Percentiles rank a stretch among this genome's conserved stretches.
Evolutionary conservation across 2,888 invertebrate genomes (phyloP).

Genomic region (Zhengitettix transpicula): DNA sequence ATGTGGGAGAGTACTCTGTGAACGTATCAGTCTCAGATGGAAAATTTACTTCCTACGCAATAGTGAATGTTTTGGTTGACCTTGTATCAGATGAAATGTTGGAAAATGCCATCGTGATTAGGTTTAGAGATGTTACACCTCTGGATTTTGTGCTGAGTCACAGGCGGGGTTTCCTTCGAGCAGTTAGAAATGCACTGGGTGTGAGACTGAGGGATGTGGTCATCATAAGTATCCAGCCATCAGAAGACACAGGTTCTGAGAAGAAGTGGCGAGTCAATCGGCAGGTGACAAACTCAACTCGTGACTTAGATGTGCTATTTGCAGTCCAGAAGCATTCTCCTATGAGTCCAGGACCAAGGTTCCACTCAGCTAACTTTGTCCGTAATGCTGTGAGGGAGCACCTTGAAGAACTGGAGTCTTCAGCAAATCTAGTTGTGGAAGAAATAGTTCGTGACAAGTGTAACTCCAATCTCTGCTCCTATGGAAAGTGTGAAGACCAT

Average conservation of each 20-base stretch:
- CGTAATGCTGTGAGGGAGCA: conserved; percentile 44
- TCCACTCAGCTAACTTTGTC: conserved; percentile 22
- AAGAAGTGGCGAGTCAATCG: conserved; percentile 13
- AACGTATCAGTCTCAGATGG: conserved; percentile 91
- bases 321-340: conserved; percentile 44
- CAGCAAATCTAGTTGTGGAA: conserved; percentile 46
- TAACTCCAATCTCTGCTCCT: conserved; percentile 45
- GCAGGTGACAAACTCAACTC: conserved; percentile 26
- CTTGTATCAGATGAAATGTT: conserved; percentile 72
- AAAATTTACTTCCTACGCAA: conserved; percentile 61
- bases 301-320: conserved; percentile 73
- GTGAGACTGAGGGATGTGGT: conserved; percentile 64
- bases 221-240: conserved; percentile 69
- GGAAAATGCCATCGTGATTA: conserved; percentile 66
- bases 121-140: conserved; percentile 66
- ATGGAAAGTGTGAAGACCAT: conserved; percentile 56
- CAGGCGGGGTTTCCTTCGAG: conserved; percentile 65
- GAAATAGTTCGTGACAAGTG: conserved; percentile 51
- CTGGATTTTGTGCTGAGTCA: conserved; percentile 75
- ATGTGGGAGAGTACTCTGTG: conserved; percentile 70
- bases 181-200: conserved; percentile 61
- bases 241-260: conserved; percentile 8
- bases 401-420: conserved; percentile 45
- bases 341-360: conserved; percentile 3
- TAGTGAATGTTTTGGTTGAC: conserved; percentile 62